phyloP scores from a whole-genome alignment of 2,888 invertebrate species.

The Apantesis nais region DNA sequence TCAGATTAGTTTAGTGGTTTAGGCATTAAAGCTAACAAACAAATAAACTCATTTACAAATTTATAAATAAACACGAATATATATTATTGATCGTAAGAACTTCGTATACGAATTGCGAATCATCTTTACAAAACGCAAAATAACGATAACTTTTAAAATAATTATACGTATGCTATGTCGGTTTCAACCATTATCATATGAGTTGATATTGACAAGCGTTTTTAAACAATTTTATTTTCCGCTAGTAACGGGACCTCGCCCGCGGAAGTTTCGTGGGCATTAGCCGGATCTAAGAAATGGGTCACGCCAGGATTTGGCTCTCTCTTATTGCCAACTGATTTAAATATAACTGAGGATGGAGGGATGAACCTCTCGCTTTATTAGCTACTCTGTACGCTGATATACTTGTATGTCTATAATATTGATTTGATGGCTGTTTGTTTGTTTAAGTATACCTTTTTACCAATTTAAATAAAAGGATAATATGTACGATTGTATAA shows the following conservation, averaged over 20 bases:
- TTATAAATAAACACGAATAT: too few relatives aligned
- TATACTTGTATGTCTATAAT: conserved; percentile 23
- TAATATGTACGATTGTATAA: neutral
- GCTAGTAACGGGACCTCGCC: conserved; percentile 51
- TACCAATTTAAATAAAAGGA: neutral
- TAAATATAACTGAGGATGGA: conserved; percentile 77
- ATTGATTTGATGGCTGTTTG: conserved; percentile 18
- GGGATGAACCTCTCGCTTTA: conserved; percentile 51
- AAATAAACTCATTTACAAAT: too few relatives aligned
- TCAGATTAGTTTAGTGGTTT: too few relatives aligned
- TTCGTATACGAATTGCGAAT: too few relatives aligned
- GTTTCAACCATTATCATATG: neutral
- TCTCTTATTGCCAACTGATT: conserved; percentile 76
- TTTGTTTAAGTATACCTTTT: neutral
- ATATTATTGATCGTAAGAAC: too few relatives aligned
- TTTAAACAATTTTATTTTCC: conserved; percentile 14
- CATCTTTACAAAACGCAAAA: too few relatives aligned
- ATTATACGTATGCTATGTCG: too few relatives aligned
- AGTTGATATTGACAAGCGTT: neutral
- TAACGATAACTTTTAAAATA: neutral
- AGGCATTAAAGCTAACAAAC: too few relatives aligned
- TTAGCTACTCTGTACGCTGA: conserved; percentile 34
- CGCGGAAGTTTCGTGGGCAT: conserved; percentile 68
- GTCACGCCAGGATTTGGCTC: conserved; percentile 80
- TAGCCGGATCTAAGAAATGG: conserved; percentile 81